Evolutionary conservation across 2,888 invertebrate genomes (phyloP).

Genomic region (Drosophila mimetica): DNA sequence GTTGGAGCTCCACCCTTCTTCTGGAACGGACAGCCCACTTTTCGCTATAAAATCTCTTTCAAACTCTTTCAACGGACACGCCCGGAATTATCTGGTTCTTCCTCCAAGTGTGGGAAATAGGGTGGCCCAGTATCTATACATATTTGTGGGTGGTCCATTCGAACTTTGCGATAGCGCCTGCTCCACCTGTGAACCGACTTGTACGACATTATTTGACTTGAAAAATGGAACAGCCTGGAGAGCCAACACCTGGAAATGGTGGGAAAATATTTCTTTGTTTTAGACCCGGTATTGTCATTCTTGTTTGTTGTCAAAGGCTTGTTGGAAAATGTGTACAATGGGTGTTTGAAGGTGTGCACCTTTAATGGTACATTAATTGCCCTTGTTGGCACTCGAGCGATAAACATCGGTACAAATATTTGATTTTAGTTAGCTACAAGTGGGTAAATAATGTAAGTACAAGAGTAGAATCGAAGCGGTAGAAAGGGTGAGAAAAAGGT

Average conservation of each 20-base stretch:
- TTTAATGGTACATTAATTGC: slow-evolving; percentile 78
- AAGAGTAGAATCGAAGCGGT: slow-evolving; percentile 27
- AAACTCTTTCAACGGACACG: slow-evolving; percentile 27
- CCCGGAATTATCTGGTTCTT: slow-evolving; percentile 17
- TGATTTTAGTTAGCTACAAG: slow-evolving; percentile 75
- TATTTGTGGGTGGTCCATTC: slow-evolving; percentile 60
- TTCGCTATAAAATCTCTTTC: slow-evolving; percentile 31
- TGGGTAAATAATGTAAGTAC: slow-evolving; percentile 69
- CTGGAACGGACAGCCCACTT: slow-evolving; percentile 38
- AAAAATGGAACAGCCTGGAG: slow-evolving; percentile 13
- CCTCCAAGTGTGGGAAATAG: slow-evolving; percentile 19
- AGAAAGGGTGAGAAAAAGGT: slow-evolving; percentile 27
- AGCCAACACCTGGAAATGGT: slow-evolving; percentile 7
- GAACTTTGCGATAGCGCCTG: slow-evolving; percentile 59
- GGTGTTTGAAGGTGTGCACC: slow-evolving; percentile 49
- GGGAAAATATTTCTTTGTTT: slow-evolving; percentile 32
- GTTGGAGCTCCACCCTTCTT: slow-evolving; percentile 37
- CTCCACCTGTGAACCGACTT: slow-evolving; percentile 54
- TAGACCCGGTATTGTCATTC: slow-evolving; percentile 30
- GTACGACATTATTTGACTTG: slow-evolving; percentile 64
- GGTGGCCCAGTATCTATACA: slow-evolving; percentile 1
- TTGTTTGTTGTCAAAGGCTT: slow-evolving; percentile 67
- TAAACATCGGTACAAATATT: slow-evolving; percentile 77
- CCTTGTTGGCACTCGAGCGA: slow-evolving; percentile 75
- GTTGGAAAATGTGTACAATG: slow-evolving; percentile 34